Evolutionary conservation across 2,888 invertebrate genomes (phyloP), one percentile per base, ranked within the genome.

Genomic region (Synanthedon formicaeformis): DNA sequence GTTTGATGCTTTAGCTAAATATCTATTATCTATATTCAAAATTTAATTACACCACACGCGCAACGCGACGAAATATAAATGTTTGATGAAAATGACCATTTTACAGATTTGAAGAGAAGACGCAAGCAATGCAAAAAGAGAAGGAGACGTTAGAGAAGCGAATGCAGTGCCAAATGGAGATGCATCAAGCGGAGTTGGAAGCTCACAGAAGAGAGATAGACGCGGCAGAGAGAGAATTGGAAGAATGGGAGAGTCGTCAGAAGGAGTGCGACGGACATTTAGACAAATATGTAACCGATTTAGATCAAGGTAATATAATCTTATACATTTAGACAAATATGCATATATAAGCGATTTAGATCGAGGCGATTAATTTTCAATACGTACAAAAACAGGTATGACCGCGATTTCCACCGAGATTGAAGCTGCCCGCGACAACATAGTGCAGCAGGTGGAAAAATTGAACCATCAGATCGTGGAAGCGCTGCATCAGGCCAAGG

Each of bases 381-480:
- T 13, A 41, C 13, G 4, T 13, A 11, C 10, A 41, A n/a, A 23
- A 23, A 0, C 63, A 81, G 82, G 70, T 0, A 63, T 70, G 2
- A 63, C 64, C 14, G 71, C 71, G 0, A 63, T 83, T 52, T 67
- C 61, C 51, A 60, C 64, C 1, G 78, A 78, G 55, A 63, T 78
- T 61, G 73, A 78, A 23, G 61, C 65, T 40, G 64, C 82, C 57
- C 71, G 71, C 41, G 61, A 56, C 8, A 73, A 72, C 27, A 65
- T 80, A n/a, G 66, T 71, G 5, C 64, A 70, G 0, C 71, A 75
- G 0, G 73, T 76, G 11, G 67, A 66, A 0, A 68, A 72, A 40
- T 57, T 73, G 41, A 66, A 65, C 57, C 52, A 54, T 0, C 61
- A 73, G 34, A 62, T 78, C 23, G 10, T 75, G 13, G 8, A 49